Percentiles rank a stretch among this genome's conserved stretches.
Evolutionary conservation across 2,113 vertebrate species (phyloP).

Genomic region (Anhinga rufa): DNA sequence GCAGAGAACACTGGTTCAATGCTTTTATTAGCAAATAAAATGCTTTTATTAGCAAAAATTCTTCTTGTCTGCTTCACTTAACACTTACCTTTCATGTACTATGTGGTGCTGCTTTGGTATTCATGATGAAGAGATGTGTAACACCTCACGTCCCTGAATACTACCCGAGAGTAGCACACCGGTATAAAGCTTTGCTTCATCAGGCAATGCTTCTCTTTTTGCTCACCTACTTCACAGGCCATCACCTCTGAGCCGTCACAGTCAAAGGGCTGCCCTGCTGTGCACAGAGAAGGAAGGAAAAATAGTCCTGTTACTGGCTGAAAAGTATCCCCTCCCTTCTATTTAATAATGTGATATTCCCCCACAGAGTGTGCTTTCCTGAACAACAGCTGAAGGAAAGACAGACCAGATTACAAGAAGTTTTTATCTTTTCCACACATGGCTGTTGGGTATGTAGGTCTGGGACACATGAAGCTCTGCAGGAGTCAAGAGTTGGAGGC

Average conservation of each 20-base stretch:
- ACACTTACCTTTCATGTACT: neutral
- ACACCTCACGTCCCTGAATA: neutral
- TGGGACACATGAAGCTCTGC: neutral
- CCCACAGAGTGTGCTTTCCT: neutral
- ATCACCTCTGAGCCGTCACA: neutral
- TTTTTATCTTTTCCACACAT: neutral
- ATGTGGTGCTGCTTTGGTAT: neutral
- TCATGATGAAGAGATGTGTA: neutral
- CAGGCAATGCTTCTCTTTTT: neutral
- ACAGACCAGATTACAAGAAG: neutral
- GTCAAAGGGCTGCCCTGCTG: neutral
- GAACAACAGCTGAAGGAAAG: neutral
- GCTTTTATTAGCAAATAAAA: constrained; percentile 18
- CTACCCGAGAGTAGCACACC: neutral
- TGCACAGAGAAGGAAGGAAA: neutral
- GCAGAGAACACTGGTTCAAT: neutral
- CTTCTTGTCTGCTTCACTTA: neutral
- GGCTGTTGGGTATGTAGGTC: neutral
- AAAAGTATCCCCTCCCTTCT: neutral
- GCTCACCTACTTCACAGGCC: neutral
- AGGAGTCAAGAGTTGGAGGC: neutral
- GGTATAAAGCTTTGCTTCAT: neutral
- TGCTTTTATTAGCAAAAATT: constrained; percentile 20
- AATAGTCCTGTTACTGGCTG: neutral
- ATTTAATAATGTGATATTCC: neutral